Conservation (phyloP, 1,140 invertebrate genomes). For the Rhagoletis zephyria region DNA sequence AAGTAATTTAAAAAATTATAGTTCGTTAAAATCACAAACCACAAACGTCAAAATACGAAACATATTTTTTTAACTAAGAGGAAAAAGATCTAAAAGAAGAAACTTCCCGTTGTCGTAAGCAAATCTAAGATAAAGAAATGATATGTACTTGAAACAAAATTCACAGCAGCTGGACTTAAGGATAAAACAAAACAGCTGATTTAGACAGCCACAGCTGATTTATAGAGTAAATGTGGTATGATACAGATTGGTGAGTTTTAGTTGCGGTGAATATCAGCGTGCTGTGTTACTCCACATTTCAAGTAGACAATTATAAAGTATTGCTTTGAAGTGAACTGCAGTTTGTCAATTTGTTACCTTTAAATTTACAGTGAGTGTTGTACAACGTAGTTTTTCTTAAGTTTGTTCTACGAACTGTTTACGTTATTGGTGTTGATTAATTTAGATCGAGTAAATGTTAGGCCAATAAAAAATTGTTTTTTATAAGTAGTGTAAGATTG, state of each 20-base stretch:
- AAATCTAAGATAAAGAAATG: neutral
- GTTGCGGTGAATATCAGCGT: neutral
- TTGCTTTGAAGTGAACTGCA: neutral
- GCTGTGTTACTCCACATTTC: neutral
- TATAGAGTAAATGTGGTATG: neutral
- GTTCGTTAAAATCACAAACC: neutral
- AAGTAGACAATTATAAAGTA: neutral
- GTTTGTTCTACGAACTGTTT: neutral
- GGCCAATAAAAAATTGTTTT: neutral
- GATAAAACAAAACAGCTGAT: slow-evolving; percentile 13
- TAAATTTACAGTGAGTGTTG: slow-evolving; percentile 35
- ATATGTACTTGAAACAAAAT: neutral
- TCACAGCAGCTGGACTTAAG: neutral
- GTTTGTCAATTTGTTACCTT: neutral
- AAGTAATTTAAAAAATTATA: slow-evolving; percentile 23
- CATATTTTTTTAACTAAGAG: neutral
- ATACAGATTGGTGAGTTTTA: neutral
- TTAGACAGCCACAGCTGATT: neutral
- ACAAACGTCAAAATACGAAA: neutral
- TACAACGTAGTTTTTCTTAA: neutral
- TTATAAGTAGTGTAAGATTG: neutral
- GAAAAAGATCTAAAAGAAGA: neutral
- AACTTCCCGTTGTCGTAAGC: slow-evolving; percentile 10
- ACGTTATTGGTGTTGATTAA: slow-evolving; percentile 28
- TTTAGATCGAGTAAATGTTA: neutral